phyloP scores from a whole-genome alignment of 2,888 invertebrate species.

The Bombylius discolor region DNA sequence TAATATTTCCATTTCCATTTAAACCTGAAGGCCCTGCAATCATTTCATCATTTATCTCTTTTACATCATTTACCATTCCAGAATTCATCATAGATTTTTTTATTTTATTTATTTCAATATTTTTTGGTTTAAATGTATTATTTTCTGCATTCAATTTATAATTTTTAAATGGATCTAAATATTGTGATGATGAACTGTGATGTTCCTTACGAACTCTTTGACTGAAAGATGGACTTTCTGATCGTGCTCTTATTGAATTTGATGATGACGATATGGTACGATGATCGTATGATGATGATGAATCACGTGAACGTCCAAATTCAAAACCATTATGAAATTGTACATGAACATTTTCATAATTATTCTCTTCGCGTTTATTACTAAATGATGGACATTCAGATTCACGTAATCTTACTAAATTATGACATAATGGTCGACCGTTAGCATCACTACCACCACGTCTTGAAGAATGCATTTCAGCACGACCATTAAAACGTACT shows the following conservation, averaged over 20 bases:
- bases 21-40: conserved; percentile 2
- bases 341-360: conserved; percentile 35
- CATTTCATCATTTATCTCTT: background rate
- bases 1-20: background rate
- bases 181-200: conserved; percentile 15
- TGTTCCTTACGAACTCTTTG: conserved; percentile 19
- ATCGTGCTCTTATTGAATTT: conserved; percentile 28
- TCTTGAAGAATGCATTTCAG: conserved; percentile 24
- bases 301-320: conserved; percentile 32
- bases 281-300: conserved; percentile 15
- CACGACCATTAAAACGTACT: conserved; percentile 30
- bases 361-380: conserved; percentile 26
- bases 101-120: background rate
- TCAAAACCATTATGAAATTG: conserved; percentile 37
- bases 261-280: conserved; percentile 16
- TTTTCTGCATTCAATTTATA: conserved; percentile 33
- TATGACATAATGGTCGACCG: conserved; percentile 28
- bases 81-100: background rate
- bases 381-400: conserved; percentile 15
- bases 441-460: conserved; percentile 18
- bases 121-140: conserved; percentile 29
- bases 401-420: conserved; percentile 29
- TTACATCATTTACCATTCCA: background rate
- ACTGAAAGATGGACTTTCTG: conserved; percentile 32
- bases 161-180: conserved; percentile 31